These are phyloP conservation scores for Galendromus occidentalis DNA, from an alignment of 1,140 invertebrate genomes.

Conservation along the genomic window DNA sequence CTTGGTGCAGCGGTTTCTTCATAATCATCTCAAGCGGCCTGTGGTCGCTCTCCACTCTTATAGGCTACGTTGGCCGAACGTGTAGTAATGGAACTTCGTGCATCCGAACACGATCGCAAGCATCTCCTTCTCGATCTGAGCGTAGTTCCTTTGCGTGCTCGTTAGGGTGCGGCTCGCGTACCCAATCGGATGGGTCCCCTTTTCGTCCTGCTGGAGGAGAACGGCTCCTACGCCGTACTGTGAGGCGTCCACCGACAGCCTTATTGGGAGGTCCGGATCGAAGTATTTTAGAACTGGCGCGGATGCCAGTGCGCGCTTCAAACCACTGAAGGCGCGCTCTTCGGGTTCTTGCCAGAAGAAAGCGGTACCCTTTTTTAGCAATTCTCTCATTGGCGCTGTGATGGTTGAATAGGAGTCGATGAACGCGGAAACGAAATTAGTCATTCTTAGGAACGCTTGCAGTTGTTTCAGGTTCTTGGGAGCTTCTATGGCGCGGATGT, in stretches of 20 bases:
- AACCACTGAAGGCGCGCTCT: too few species aligned
- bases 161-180: conserved; percentile 27
- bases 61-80: conserved; percentile 26
- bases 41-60: conserved; percentile 23
- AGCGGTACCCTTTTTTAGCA: conserved; percentile 18
- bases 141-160: conserved; percentile 24
- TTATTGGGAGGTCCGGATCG: conserved; percentile 21
- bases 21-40: conserved; percentile 25
- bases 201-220: conserved; percentile 25
- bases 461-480: conserved; percentile 17
- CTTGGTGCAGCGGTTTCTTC: conserved; percentile 25
- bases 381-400: conserved; percentile 17
- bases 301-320: background rate
- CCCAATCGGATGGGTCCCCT: conserved; percentile 21
- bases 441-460: conserved; percentile 24
- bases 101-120: conserved; percentile 24
- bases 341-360: conserved; percentile 15
- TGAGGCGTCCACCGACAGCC: conserved; percentile 24
- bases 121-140: conserved; percentile 30
- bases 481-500: too few species aligned
- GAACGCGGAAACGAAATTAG: conserved; percentile 26
- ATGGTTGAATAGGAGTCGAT: conserved; percentile 24
- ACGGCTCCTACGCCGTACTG: conserved; percentile 26
- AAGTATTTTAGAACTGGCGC: conserved; percentile 22
- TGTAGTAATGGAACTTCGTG: conserved; percentile 27